Conservation (phyloP, 2,797 vertebrate genomes). For the Phataginus tetradactyla region DNA sequence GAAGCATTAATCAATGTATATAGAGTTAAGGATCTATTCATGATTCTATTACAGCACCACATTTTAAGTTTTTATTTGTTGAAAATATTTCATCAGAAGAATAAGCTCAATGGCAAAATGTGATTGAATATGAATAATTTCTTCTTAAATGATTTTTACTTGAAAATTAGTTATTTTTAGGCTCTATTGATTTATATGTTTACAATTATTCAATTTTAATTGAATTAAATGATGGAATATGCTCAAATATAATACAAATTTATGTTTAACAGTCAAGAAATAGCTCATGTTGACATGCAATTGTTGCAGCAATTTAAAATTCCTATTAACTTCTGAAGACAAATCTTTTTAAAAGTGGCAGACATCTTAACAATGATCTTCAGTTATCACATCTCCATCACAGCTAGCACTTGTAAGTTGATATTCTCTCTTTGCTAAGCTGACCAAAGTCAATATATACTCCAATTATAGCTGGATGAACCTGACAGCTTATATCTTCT, state of each 20-base stretch:
- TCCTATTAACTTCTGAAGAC: conserved; percentile 64
- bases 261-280: conserved; percentile 47
- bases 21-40: conserved; percentile 35
- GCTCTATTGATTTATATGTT: conserved; percentile 29
- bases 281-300: conserved; percentile 49
- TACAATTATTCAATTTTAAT: conserved; percentile 65
- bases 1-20: conserved; percentile 54
- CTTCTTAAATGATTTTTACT: conserved; percentile 50
- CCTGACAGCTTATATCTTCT: conserved; percentile 62
- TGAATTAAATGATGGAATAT: conserved; percentile 61
- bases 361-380: conserved; percentile 49
- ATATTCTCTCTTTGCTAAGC: conserved; percentile 69
- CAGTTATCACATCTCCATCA: conserved; percentile 70
- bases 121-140: conserved; percentile 49
- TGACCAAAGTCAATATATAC: conserved; percentile 71
- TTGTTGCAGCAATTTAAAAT: conserved; percentile 63
- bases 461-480: conserved; percentile 62
- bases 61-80: conserved; percentile 61
- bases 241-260: conserved; percentile 49
- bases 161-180: conserved; percentile 58
- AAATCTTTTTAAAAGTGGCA: conserved; percentile 59
- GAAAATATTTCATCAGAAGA: conserved; percentile 58
- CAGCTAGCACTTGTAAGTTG: conserved; percentile 58
- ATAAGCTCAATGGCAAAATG: conserved; percentile 16
- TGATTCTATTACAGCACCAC: conserved; percentile 59